Evolutionary conservation across 35 echinoderm and acorn worm genomes (phyloP).

Genomic region (Eucidaris tribuloides): DNA sequence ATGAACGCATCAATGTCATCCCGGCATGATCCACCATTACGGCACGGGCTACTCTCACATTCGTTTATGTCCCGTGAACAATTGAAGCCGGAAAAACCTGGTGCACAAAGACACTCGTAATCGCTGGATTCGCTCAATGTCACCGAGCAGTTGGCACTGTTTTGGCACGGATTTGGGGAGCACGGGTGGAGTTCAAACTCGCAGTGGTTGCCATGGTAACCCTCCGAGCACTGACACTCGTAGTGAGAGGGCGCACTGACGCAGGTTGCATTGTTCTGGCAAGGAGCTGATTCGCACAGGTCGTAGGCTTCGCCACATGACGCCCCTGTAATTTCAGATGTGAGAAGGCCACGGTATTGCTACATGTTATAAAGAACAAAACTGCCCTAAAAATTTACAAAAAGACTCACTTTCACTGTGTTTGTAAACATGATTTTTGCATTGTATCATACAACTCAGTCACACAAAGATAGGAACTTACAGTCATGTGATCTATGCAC

Average conservation of each 20-base stretch:
- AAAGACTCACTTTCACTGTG: too few species aligned
- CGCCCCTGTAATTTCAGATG: too few species aligned
- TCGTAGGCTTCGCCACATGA: neutral
- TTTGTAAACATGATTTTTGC: too few species aligned
- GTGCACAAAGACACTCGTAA: slow-evolving; percentile 35
- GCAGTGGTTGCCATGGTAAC: slow-evolving; percentile 7
- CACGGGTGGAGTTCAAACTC: neutral
- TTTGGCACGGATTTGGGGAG: slow-evolving; percentile 5
- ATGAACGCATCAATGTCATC: slow-evolving; percentile 24
- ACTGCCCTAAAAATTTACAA: too few species aligned
- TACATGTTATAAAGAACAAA: too few species aligned
- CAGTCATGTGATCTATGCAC: too few species aligned
- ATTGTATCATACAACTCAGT: too few species aligned
- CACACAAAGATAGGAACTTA: too few species aligned
- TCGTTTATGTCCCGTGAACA: slow-evolving; percentile 55
- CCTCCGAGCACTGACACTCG: neutral
- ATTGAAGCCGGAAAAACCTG: slow-evolving; percentile 34
- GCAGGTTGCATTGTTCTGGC: slow-evolving; percentile 21
- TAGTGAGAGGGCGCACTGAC: neutral
- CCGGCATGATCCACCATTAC: slow-evolving; percentile 33
- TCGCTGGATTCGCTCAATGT: slow-evolving; percentile 26
- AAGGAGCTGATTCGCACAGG: neutral
- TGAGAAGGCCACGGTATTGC: too few species aligned
- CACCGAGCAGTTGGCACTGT: neutral
- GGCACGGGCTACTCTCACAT: slow-evolving; percentile 46